A percentile compares a stretch with the other conserved stretches of the same genome.
phyloP scores from a whole-genome alignment of 1,140 invertebrate species.

The Bathynomus jamesi region DNA sequence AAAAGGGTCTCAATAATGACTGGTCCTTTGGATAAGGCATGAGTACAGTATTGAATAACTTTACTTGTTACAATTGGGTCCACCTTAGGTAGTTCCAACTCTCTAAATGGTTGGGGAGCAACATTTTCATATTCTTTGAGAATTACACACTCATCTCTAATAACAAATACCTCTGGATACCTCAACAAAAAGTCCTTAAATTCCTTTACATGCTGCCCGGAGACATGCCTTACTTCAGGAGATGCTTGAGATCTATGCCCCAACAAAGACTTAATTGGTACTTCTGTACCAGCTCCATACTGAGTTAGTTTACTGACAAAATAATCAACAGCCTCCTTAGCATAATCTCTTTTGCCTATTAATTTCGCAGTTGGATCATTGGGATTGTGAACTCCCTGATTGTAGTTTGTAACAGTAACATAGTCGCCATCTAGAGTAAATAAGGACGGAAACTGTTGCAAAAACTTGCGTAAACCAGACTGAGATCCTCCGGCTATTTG shows the following conservation, averaged over 20 bases:
- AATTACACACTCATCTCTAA: slow-evolving; percentile 74
- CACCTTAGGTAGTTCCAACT: slow-evolving; percentile 47
- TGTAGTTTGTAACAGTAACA: slow-evolving; percentile 70
- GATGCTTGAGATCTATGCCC: slow-evolving; percentile 89
- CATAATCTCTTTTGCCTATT: slow-evolving; percentile 69
- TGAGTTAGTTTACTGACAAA: slow-evolving; percentile 83
- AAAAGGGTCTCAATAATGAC: slow-evolving; percentile 32
- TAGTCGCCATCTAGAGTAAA: slow-evolving; percentile 86
- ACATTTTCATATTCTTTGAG: slow-evolving; percentile 50
- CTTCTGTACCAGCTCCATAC: slow-evolving; percentile 79
- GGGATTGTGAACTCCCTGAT: slow-evolving; percentile 35
- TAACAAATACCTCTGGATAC: slow-evolving; percentile 76
- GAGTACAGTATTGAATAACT: slow-evolving; percentile 44
- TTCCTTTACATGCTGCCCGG: slow-evolving; percentile 83
- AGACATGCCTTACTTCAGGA: slow-evolving; percentile 90
- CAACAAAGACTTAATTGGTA: slow-evolving; percentile 79
- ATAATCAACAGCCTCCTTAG: slow-evolving; percentile 86
- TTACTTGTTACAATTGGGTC: slow-evolving; percentile 70
- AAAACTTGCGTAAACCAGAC: slow-evolving; percentile 77
- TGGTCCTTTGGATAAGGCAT: slow-evolving; percentile 23
- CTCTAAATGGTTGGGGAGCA: slow-evolving; percentile 33
- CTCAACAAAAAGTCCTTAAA: slow-evolving; percentile 82
- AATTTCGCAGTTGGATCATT: slow-evolving; percentile 43
- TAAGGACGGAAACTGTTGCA: slow-evolving; percentile 73
- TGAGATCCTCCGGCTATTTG: slow-evolving; percentile 88